Base-by-base conservation (phyloP, 2,113 vertebrate genomes). In the Andinoacara biseriatus region DNA sequence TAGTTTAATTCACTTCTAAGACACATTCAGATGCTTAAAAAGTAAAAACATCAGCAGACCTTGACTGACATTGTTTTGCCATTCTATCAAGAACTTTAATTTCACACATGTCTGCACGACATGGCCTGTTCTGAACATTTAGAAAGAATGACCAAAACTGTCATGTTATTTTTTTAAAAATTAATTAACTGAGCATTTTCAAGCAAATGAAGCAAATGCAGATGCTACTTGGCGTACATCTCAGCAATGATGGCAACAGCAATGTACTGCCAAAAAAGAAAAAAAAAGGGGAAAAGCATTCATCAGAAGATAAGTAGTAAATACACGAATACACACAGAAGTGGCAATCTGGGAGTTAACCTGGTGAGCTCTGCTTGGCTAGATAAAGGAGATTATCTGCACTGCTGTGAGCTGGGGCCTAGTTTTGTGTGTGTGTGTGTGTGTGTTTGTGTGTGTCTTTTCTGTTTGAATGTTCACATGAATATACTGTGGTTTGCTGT, bases 351-450 rank as follows among this genome's bases (percentile, higher is more conserved):
- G 85, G 77, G 76, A 84, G 87, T 77, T 94, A 89, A 93, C 90
- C 91, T 84, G 83, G 82, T 72, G 81, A 85, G 77, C 78, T 57
- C 82, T 89, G 86, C 82, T 82, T 13, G 40, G 86, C 81, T 81
- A 91, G 87, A 92, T 92, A 91, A 93, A 94, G 82, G 35, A 94
- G 93, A 94, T 95, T 89, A 93, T 93, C 86, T 81, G 18, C 84
- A 90, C 83, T 57, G 75, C 87, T 76, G 61, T 84, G 83, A 18
- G 24, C 31, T 74, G 59, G 57, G 59, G 60, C 18, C 72, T 78
- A 22, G 54, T 65, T 77, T 75, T 24, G 18, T 52, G 6, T 52
- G 49, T 18, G 14, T 49, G 14, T 72, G 49, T 56, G 20, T 35
- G 5, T 58, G 40, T 63, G 38, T 60, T 8, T 40, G 74, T 58